phyloP scores from a whole-genome alignment of 2,113 vertebrate species.

The Dipodomys stephensi region DNA sequence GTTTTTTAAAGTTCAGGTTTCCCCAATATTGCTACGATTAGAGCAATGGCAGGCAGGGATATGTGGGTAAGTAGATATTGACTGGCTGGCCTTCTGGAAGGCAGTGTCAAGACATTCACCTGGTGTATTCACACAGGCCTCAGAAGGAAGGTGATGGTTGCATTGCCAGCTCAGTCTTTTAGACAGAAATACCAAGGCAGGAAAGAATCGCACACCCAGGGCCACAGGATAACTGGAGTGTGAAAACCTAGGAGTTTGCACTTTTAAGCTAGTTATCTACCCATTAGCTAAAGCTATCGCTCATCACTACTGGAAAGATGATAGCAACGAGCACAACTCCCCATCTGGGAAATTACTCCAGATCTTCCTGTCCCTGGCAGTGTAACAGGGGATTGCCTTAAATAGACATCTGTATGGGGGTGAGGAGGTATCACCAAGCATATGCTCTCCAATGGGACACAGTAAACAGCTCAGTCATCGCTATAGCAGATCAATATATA shows the following conservation, averaged over 20 bases:
- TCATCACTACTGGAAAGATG: constrained; percentile 53
- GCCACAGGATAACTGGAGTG: constrained; percentile 25
- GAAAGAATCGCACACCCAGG: neutral
- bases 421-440: neutral
- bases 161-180: constrained; percentile 4
- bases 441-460: constrained; percentile 12
- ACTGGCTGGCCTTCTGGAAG: neutral
- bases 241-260: constrained; percentile 34
- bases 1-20: constrained; percentile 8
- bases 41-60: neutral
- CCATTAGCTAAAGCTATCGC: constrained; percentile 40
- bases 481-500: neutral
- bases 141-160: neutral
- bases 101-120: neutral
- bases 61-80: neutral
- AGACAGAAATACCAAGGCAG: constrained; percentile 9
- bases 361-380: constrained; percentile 58
- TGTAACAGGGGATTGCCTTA: constrained; percentile 20
- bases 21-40: neutral
- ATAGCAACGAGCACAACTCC: constrained; percentile 20
- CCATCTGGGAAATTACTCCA: constrained; percentile 52
- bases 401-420: constrained; percentile 51
- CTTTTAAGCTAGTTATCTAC: constrained; percentile 39
- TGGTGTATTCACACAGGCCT: neutral
- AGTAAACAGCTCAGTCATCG: neutral